Percentiles rank a stretch among this genome's conserved stretches.
phyloP scores from a whole-genome alignment of 2,888 invertebrate species.

The Axea sp. region DNA sequence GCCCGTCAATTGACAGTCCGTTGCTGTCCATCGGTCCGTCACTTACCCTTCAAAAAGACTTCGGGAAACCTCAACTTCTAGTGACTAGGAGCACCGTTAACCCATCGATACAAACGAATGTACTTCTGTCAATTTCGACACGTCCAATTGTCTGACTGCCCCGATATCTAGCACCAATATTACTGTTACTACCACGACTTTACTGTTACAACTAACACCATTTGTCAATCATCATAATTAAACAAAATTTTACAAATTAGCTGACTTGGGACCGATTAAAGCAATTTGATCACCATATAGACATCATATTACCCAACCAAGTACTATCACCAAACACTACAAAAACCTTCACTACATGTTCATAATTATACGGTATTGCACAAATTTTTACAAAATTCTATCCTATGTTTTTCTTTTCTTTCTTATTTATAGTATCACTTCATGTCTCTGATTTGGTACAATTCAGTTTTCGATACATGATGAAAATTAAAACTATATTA shows the following conservation, averaged over 20 bases:
- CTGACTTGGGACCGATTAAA: constrained; percentile 76
- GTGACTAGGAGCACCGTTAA: constrained; percentile 75
- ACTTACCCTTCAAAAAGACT: constrained; percentile 73
- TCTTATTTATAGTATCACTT: constrained; percentile 25
- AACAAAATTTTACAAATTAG: constrained; percentile 65
- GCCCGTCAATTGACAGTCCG: constrained; percentile 71
- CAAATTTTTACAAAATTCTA: constrained; percentile 74
- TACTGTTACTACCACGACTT: constrained; percentile 68
- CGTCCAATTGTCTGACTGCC: constrained; percentile 75
- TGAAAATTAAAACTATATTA: constrained; percentile 3
- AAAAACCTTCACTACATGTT: constrained; percentile 78
- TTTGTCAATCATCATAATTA: constrained; percentile 73
- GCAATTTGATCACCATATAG: constrained; percentile 78
- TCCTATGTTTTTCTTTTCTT: constrained; percentile 66
- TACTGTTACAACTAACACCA: constrained; percentile 66
- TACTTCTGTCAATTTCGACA: constrained; percentile 73
- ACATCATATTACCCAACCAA: constrained; percentile 79
- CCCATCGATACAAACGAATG: constrained; percentile 72
- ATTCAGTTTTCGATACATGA: too few species aligned
- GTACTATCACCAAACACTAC: constrained; percentile 66
- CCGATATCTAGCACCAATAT: constrained; percentile 72
- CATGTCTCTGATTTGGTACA: constrained; percentile 20
- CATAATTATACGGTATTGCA: constrained; percentile 79
- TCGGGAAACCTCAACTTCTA: constrained; percentile 75
- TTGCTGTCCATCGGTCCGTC: constrained; percentile 72